A percentile compares a stretch with the other conserved stretches of the same genome.
These are phyloP conservation scores for Eclectus roratus DNA, from an alignment of 2,113 vertebrate species.

Conservation along the genomic window DNA sequence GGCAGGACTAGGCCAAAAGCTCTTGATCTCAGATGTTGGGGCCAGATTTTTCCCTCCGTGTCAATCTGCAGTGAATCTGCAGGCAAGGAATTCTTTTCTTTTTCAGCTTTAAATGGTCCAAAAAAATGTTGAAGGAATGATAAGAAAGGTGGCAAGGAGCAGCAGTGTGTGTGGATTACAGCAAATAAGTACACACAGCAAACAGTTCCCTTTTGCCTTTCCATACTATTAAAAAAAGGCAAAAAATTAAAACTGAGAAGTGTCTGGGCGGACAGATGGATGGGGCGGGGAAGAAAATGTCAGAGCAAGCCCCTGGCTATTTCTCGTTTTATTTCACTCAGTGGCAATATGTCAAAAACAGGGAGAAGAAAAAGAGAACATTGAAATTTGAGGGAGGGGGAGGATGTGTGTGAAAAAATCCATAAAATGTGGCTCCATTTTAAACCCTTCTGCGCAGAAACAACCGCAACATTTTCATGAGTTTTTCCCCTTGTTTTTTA, in stretches of 20 bases:
- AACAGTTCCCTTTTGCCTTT: not conserved
- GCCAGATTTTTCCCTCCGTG: not conserved
- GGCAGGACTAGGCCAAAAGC: conserved; percentile 22
- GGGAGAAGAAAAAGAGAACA: conserved; percentile 34
- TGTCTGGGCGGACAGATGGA: conserved; percentile 4
- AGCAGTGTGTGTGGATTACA: not conserved
- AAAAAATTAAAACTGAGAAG: not conserved
- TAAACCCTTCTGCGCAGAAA: not conserved
- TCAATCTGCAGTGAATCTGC: conserved; percentile 29
- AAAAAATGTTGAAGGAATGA: not conserved
- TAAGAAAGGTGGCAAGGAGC: not conserved
- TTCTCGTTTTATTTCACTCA: conserved; percentile 45
- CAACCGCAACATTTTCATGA: not conserved
- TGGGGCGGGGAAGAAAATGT: conserved; percentile 52
- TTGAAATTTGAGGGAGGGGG: conserved; percentile 19
- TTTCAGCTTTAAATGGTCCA: not conserved
- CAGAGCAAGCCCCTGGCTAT: conserved; percentile 59
- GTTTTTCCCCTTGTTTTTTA: not conserved
- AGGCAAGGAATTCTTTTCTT: not conserved
- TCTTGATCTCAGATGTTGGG: conserved; percentile 4
- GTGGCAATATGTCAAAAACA: conserved; percentile 26
- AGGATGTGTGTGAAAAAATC: conserved; percentile 31
- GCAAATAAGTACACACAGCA: not conserved
- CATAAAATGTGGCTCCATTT: conserved; percentile 45
- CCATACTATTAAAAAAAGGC: not conserved